These are phyloP conservation scores for Eubucco bourcierii DNA, from an alignment of 2,113 vertebrate genomes.

Conservation along the genomic window DNA sequence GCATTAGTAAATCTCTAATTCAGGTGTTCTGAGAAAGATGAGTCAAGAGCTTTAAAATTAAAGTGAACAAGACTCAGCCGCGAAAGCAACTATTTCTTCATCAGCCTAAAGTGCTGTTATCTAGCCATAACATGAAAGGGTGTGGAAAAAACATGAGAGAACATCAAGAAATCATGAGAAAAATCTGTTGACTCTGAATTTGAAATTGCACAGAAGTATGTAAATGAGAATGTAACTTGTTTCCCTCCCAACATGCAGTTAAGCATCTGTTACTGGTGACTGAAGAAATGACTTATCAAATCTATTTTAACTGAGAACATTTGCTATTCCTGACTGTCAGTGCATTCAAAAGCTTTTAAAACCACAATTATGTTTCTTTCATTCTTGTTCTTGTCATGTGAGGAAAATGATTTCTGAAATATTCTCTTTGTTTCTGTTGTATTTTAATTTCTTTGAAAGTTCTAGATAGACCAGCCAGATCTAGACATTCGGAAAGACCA, in stretches of 20 bases:
- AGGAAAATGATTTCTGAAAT: not conserved
- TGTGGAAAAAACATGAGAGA: conserved; percentile 2
- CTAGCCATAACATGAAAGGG: conserved; percentile 24
- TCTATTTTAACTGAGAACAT: conserved; percentile 35
- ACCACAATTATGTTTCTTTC: not conserved
- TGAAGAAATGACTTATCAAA: conserved; percentile 17
- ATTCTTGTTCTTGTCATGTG: not conserved
- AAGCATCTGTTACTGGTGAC: conserved; percentile 22
- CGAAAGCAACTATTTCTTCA: conserved; percentile 32
- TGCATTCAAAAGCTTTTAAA: not conserved
- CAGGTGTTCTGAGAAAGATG: conserved; percentile 22
- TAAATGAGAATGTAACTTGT: not conserved
- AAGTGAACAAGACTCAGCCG: not conserved
- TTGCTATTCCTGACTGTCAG: not conserved
- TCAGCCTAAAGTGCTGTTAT: not conserved
- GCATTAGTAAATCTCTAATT: conserved; percentile 22
- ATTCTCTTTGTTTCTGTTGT: not conserved
- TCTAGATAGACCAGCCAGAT: not conserved
- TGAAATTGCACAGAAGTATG: not conserved
- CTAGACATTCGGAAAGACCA: not conserved
- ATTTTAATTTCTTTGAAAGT: not conserved
- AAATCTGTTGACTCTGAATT: not conserved
- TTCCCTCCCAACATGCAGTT: not conserved
- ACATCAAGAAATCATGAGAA: not conserved
- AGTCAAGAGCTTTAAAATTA: conserved; percentile 48